Base-by-base conservation (phyloP, 2,113 vertebrate species). In the Mastomys natalensis region DNA sequence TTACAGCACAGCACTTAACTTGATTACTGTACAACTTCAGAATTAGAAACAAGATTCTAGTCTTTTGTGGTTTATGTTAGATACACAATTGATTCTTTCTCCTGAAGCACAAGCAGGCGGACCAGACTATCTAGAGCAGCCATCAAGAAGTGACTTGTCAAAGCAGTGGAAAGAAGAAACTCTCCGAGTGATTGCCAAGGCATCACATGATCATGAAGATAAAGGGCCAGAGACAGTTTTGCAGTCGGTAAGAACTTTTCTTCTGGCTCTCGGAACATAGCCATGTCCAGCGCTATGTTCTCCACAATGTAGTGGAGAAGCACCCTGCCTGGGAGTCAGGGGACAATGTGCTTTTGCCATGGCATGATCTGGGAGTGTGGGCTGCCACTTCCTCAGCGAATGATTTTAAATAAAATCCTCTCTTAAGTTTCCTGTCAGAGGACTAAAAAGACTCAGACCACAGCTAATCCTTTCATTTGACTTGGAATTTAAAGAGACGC, bases 71-170 rank as follows among this genome's bases (percentile, higher is more conserved):
- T 88, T 96, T 89, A 60, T 94, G 94, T 91, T 91, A 95, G 96
- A 82, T 51, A 60, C 22, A 89, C 89, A 98, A 97, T 95, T 98
- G 15, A 96, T 93, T 98, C 60, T 98, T 98, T 98, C 70, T 98
- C 82, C 88, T 97, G 95, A 98, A 99, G 99, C 97, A 87, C 98
- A 98, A 98, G 98, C 99, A 96, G 99, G 99, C 98, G 99, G 99
- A 96, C 99, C 99, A n/a, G 99, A 99, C 96, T 99, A 99, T 98
- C 99, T 99, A 99, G 99, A 99, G 95, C 99, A 99, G 97, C 99
- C 99, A 26, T 99, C 99, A n/a, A 99, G 99, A 98, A 99, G 98
- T 2, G 99, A 99, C 76, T 98, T 99, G 98, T 99, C 99, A 97
- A 99, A 99, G 96, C 99, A 99, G 97, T 98, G 99, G 97, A 99